These are phyloP conservation scores for Brachionus rotundiformis DNA, from an alignment of 1,140 invertebrate species.

Conservation along the genomic window DNA sequence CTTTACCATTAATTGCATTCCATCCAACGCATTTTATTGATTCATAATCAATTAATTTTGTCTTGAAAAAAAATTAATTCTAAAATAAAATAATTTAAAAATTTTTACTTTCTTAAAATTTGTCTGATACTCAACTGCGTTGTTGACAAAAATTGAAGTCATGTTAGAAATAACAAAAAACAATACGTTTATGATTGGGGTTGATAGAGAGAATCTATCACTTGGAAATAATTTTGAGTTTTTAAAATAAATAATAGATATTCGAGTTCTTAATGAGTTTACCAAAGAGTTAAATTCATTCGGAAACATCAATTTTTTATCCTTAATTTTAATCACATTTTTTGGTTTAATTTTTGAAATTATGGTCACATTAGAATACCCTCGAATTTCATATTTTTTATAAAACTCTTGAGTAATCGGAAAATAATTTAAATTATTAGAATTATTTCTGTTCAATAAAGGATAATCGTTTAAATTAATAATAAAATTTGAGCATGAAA, in stretches of 20 bases:
- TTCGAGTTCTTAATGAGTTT: not conserved
- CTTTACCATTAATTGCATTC: not conserved
- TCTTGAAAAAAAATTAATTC: not conserved
- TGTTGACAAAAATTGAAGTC: not conserved
- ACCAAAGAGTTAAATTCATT: not conserved
- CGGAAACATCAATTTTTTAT: conserved; percentile 8
- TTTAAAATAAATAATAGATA: conserved; percentile 38
- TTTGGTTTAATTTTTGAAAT: conserved; percentile 2
- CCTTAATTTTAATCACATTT: not conserved
- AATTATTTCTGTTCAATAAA: not conserved
- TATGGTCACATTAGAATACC: not conserved
- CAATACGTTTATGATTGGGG: not conserved
- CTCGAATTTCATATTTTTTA: conserved; percentile 4
- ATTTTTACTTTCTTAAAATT: conserved; percentile 2
- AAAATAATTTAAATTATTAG: conserved; percentile 15
- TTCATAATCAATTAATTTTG: not conserved
- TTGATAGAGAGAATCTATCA: not conserved
- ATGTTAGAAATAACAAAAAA: not conserved
- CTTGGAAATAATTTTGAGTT: conserved; percentile 8
- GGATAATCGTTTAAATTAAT: not conserved
- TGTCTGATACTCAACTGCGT: conserved; percentile 16
- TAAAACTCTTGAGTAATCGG: conserved; percentile 38
- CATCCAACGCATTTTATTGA: conserved; percentile 2
- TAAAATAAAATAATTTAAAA: not conserved
- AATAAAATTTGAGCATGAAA: not conserved